Conservation (phyloP, 2,888 invertebrate species). For the Tryphoninae sp. region DNA sequence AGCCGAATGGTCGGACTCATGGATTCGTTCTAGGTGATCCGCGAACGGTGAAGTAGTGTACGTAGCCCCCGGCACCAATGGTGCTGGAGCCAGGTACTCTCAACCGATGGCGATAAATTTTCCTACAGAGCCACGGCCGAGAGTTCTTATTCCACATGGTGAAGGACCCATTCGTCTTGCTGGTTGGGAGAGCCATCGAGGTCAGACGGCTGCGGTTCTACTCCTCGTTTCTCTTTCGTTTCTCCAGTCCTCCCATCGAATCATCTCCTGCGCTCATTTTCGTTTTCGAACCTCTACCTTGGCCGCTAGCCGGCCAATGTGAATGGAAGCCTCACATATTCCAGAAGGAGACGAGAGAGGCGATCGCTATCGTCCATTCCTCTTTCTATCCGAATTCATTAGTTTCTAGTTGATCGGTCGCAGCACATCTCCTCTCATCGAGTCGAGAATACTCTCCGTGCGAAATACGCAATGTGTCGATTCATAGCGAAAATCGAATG, state of each 20-base stretch:
- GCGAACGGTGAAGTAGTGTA: constrained; percentile 21
- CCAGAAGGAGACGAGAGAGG: not conserved
- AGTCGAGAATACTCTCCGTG: too few relatives aligned
- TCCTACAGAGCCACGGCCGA: constrained; percentile 49
- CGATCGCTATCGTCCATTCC: not conserved
- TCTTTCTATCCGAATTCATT: too few relatives aligned
- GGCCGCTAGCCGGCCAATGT: constrained; percentile 6
- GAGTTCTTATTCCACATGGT: constrained; percentile 66
- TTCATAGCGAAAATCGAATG: too few relatives aligned
- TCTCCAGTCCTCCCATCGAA: constrained; percentile 37
- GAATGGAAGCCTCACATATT: constrained; percentile 22
- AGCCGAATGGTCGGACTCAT: constrained; percentile 23
- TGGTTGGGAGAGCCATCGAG: constrained; percentile 58
- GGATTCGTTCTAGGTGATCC: constrained; percentile 37
- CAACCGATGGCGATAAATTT: constrained; percentile 56
- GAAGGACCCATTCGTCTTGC: constrained; percentile 67
- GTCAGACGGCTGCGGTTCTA: constrained; percentile 38
- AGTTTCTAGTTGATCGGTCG: too few relatives aligned
- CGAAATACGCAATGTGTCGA: too few relatives aligned
- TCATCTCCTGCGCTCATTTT: constrained; percentile 22
- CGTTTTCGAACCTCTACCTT: not conserved
- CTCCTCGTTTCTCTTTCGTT: constrained; percentile 10
- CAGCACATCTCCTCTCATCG: too few relatives aligned
- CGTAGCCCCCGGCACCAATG: constrained; percentile 2
- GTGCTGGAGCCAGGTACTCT: constrained; percentile 50